Conservation (phyloP, 1,140 invertebrate species). For the Drosophila pseudoananassae region DNA sequence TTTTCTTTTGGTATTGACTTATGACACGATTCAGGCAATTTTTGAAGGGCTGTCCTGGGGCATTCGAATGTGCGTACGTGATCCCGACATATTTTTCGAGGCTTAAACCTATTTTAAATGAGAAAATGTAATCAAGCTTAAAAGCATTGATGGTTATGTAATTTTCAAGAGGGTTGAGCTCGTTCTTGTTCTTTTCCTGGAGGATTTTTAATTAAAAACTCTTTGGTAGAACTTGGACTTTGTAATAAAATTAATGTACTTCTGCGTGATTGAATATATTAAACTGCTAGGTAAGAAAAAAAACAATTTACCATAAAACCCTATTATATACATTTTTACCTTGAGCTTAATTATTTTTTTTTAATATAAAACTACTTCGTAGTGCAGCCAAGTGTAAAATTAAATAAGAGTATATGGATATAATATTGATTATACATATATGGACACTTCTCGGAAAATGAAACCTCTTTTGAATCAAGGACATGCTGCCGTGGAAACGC, state of each 20-base stretch:
- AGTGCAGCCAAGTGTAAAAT: background rate
- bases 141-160: constrained; percentile 33
- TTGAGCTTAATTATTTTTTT: background rate
- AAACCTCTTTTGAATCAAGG: constrained; percentile 6
- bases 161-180: constrained; percentile 3
- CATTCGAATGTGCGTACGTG: constrained; percentile 39
- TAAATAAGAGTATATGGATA: background rate
- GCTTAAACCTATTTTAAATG: constrained; percentile 12
- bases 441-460: constrained; percentile 8
- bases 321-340: background rate
- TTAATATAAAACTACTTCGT: background rate
- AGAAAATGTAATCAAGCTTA: constrained; percentile 41
- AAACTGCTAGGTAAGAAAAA: background rate
- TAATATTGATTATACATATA: constrained; percentile 1
- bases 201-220: constrained; percentile 47
- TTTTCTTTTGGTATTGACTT: constrained; percentile 48
- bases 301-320: background rate
- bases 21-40: constrained; percentile 16
- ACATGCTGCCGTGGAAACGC: constrained; percentile 11
- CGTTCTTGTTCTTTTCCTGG: background rate
- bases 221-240: constrained; percentile 21
- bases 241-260: background rate
- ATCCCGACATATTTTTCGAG: constrained; percentile 25
- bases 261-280: background rate
- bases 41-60: constrained; percentile 17